Conservation (phyloP, 2,113 vertebrate species). For the Chiloscyllium plagiosum region DNA sequence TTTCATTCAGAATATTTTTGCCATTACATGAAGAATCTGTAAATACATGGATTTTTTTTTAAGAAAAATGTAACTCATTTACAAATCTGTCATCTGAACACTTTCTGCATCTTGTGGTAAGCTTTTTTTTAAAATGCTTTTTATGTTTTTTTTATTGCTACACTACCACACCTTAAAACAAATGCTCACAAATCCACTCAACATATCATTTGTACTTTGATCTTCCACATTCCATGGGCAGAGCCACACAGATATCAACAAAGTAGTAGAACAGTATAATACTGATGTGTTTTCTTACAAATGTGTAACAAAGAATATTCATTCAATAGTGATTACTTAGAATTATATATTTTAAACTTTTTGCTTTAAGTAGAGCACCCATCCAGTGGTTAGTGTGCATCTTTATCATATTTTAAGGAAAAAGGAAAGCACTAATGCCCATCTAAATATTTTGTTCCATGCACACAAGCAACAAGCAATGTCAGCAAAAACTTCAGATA, state of each 20-base stretch:
- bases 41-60: conserved; percentile 29
- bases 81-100: conserved; percentile 28
- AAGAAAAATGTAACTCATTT: conserved; percentile 14
- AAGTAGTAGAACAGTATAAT: conserved; percentile 27
- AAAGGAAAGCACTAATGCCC: neutral
- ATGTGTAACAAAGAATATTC: conserved; percentile 29
- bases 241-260: conserved; percentile 22
- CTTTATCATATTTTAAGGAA: conserved; percentile 1
- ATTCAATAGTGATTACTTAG: conserved; percentile 14
- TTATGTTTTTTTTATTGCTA: conserved; percentile 26
- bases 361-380: conserved; percentile 32
- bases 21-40: conserved; percentile 27
- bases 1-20: conserved; percentile 31
- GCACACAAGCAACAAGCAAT: neutral
- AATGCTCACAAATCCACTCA: conserved; percentile 35
- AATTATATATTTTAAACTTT: neutral
- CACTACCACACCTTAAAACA: conserved; percentile 27
- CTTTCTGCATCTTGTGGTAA: conserved; percentile 18
- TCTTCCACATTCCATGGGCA: conserved; percentile 31
- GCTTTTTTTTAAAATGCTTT: neutral
- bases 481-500: conserved; percentile 13
- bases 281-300: conserved; percentile 28
- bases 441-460: conserved; percentile 25
- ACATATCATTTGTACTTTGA: conserved; percentile 35
- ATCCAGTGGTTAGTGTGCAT: conserved; percentile 35